These are phyloP conservation scores for Trachurus trachurus DNA, from an alignment of 2,797 vertebrate species.

Conservation along the genomic window DNA sequence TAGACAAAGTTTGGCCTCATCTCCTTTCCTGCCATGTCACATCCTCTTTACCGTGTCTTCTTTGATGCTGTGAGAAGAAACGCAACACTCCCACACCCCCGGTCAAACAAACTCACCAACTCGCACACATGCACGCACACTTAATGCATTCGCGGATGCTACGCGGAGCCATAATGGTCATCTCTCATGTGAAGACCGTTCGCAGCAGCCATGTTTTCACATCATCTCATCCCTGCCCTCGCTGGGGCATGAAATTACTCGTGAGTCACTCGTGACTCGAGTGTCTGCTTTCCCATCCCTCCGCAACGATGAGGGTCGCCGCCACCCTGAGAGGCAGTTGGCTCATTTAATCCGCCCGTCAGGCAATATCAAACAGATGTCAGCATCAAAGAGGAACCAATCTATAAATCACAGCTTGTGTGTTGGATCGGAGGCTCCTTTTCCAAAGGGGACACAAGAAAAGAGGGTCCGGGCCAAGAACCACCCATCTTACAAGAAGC, in stretches of 20 bases:
- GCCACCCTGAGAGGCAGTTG: conserved; percentile 75
- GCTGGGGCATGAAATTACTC: conserved; percentile 68
- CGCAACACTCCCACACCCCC: conserved; percentile 15
- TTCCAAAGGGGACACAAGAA: conserved; percentile 80
- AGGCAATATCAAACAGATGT: conserved; percentile 86
- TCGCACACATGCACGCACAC: conserved; percentile 1
- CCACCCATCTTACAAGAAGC: conserved; percentile 84
- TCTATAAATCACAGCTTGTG: conserved; percentile 84
- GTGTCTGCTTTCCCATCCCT: conserved; percentile 73
- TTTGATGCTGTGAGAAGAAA: conserved; percentile 45
- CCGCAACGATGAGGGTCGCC: conserved; percentile 71
- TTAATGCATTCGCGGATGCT: conserved; percentile 19
- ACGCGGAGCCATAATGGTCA: conserved; percentile 36
- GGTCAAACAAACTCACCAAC: not conserved
- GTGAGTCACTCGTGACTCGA: conserved; percentile 73
- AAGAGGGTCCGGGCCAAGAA: conserved; percentile 78
- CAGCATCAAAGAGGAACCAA: conserved; percentile 84
- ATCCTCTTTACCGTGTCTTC: conserved; percentile 23
- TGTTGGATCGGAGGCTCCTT: conserved; percentile 74
- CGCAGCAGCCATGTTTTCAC: conserved; percentile 60
- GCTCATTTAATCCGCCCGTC: conserved; percentile 80
- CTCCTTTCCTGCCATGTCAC: conserved; percentile 22
- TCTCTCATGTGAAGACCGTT: conserved; percentile 49
- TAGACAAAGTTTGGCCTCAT: conserved; percentile 40
- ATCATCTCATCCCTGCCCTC: conserved; percentile 62